Percentiles rank a stretch among this genome's conserved stretches.
phyloP scores from a whole-genome alignment of 2,888 invertebrate species.

The Conomelus anceps region DNA sequence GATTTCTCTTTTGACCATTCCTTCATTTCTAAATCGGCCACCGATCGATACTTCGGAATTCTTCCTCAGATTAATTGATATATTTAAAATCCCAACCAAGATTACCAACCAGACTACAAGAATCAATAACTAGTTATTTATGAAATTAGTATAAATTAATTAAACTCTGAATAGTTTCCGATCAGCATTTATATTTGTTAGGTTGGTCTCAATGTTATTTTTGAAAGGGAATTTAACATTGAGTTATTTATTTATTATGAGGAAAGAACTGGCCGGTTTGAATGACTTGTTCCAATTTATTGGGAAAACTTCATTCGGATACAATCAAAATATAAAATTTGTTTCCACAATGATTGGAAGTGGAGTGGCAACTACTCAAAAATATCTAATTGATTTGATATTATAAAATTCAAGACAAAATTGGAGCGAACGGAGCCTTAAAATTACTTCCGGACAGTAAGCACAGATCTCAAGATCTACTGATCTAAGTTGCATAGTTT shows the following conservation, averaged over 20 bases:
- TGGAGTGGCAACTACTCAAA: background rate
- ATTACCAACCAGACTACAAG: background rate
- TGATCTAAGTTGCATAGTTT: no score
- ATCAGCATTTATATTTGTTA: no score
- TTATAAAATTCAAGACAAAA: background rate
- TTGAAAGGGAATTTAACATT: background rate
- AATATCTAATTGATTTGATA: background rate
- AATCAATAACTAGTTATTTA: no score
- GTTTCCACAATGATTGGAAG: background rate
- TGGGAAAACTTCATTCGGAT: background rate
- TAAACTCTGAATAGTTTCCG: no score
- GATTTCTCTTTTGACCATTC: constrained; percentile 14
- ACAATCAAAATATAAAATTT: background rate
- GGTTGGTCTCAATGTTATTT: background rate
- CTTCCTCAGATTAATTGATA: background rate
- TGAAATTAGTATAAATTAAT: no score
- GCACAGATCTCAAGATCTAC: no score
- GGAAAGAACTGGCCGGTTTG: background rate
- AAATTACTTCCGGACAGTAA: no score
- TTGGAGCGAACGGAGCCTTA: background rate
- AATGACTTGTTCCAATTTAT: background rate
- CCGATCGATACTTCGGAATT: background rate
- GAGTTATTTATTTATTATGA: background rate
- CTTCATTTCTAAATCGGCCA: background rate
- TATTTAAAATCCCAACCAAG: background rate